Conservation (phyloP, 2,113 vertebrate species). For the Hiodon tergisus region DNA sequence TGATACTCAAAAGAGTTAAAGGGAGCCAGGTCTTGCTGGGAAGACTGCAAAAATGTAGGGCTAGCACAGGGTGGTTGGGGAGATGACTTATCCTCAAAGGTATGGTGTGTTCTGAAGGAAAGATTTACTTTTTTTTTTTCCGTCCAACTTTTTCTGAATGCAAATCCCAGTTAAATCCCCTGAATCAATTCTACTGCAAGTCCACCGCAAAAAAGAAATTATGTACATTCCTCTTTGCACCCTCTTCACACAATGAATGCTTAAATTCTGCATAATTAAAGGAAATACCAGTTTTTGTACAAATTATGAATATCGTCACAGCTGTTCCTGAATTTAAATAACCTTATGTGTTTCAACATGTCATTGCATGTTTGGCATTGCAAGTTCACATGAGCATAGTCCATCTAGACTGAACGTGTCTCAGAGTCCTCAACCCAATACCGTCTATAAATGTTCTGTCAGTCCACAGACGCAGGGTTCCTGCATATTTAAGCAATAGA, state of each 20-base stretch:
- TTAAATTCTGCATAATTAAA: too few species aligned
- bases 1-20: too few species aligned
- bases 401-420: too few species aligned
- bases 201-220: neutral
- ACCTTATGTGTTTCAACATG: too few species aligned
- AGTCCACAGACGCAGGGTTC: neutral
- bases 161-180: neutral
- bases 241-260: neutral
- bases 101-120: neutral
- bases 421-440: too few species aligned
- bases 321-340: too few species aligned
- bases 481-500: neutral
- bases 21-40: too few species aligned
- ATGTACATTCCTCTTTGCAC: neutral
- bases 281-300: too few species aligned
- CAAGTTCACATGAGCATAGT: too few species aligned
- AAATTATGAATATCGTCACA: too few species aligned
- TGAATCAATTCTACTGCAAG: neutral
- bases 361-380: too few species aligned
- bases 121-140: neutral
- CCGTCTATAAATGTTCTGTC: neutral
- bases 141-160: neutral
- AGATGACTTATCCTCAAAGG: neutral
- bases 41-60: neutral
- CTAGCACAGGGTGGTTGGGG: neutral